These are phyloP conservation scores for Rostratula benghalensis DNA, from an alignment of 2,113 vertebrate genomes.

Conservation along the genomic window DNA sequence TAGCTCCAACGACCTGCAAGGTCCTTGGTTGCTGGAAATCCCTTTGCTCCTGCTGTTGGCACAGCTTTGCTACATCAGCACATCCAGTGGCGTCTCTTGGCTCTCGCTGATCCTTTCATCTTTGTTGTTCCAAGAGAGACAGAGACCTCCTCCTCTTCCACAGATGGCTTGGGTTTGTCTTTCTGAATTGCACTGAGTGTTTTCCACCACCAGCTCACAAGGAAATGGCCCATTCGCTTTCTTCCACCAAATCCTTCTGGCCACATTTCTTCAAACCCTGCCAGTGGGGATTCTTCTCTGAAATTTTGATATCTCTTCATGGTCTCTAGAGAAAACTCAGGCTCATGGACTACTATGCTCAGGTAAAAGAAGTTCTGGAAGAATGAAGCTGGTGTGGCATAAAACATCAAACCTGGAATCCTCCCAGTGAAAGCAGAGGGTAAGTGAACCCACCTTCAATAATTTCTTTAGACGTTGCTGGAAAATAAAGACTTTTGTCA, in stretches of 20 bases:
- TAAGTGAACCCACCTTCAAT: background rate
- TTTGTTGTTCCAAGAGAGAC: background rate
- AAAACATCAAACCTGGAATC: background rate
- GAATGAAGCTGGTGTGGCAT: background rate
- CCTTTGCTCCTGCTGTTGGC: background rate
- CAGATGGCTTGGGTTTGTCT: background rate
- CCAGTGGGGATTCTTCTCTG: background rate
- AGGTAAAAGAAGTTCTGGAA: background rate
- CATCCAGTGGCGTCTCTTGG: background rate
- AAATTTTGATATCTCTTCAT: background rate
- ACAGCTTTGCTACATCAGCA: fast-evolving
- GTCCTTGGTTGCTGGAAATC: background rate
- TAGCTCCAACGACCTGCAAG: background rate
- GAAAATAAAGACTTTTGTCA: background rate
- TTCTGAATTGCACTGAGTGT: background rate
- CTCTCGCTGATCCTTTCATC: background rate
- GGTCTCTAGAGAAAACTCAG: background rate
- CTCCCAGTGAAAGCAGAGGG: fast-evolving
- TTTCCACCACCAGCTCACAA: background rate
- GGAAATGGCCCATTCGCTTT: background rate
- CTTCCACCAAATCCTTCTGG: background rate
- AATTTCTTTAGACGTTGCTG: background rate
- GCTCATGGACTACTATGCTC: background rate
- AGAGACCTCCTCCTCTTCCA: background rate
- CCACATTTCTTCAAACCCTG: background rate